Evolutionary conservation across 2,888 invertebrate genomes (phyloP), one percentile per base, ranked within the genome.

Genomic region (Nemurella pictetii): DNA sequence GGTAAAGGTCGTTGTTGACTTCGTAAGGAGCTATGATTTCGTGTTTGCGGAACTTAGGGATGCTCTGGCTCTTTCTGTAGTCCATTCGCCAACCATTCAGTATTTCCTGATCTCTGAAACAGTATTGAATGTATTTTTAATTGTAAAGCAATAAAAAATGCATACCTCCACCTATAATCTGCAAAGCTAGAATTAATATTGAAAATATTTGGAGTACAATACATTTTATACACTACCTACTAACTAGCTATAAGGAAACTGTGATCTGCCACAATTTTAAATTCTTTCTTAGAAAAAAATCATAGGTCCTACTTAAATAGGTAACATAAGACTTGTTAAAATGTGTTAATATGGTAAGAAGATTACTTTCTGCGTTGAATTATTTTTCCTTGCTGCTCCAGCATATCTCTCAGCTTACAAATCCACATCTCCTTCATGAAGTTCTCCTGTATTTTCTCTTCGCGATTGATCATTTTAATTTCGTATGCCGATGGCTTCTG

Each of bases 311-410:
- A n/a, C n/a, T n/a, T n/a, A n/a, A n/a, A n/a, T n/a, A n/a, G n/a
- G n/a, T n/a, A n/a, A n/a, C n/a, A n/a, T n/a, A n/a, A n/a, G n/a
- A n/a, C n/a, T n/a, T n/a, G 78, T 29, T 4, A 80, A 27, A 28
- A 26, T 83, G n/a, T n/a, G n/a, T n/a, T n/a, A n/a, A n/a, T n/a
- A n/a, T n/a, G n/a, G n/a, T n/a, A n/a, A n/a, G n/a, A 75, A 72
- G 27, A 91, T 90, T 90, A 94, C 94, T 92, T 93, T 89, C 92
- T 92, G 85, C 92, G 93, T 88, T 94, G 94, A 84, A 94, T 88
- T 86, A 92, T 91, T 87, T 91, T 91, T 80, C 93, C 92, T 87
- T 93, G 92, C 83, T 90, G 91, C 4, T 88, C 90, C 78, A 94
- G 88, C 86, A 93, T 88, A 30, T 93, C 92, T 88, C 91, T 93